These are phyloP conservation scores for Etheostoma perlongum DNA, from an alignment of 2,797 vertebrate genomes.

Conservation along the genomic window DNA sequence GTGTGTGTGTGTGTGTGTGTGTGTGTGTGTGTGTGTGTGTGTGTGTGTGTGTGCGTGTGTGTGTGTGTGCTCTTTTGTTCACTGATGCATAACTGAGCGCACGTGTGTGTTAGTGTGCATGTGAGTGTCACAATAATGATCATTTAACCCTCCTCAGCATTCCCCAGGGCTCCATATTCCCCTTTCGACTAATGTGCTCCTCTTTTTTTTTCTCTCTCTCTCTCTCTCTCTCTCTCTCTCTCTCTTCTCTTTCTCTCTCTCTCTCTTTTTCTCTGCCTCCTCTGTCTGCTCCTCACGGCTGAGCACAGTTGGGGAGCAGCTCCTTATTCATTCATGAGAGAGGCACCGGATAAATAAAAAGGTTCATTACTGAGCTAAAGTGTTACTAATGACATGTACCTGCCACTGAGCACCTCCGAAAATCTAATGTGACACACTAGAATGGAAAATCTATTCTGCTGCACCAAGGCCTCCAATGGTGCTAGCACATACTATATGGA, in stretches of 20 bases:
- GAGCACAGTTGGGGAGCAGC: conserved; percentile 87
- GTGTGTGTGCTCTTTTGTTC: conserved; percentile 51
- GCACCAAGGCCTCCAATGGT: conserved; percentile 82
- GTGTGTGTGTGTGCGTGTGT: conserved; percentile 33
- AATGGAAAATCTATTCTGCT: conserved; percentile 92
- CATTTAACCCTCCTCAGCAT: conserved; percentile 83
- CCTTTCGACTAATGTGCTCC: conserved; percentile 63
- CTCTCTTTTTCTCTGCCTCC: conserved; percentile 45
- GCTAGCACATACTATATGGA: conserved; percentile 85
- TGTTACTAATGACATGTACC: conserved; percentile 99
- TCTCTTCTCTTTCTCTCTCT: conserved; percentile 3
- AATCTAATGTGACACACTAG: conserved; percentile 98
- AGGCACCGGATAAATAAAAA: conserved; percentile 96
- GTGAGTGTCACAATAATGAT: conserved; percentile 79
- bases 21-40: conserved; percentile 19
- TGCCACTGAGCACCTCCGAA: conserved; percentile 97
- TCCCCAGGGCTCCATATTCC: conserved; percentile 77
- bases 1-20: conserved; percentile 39
- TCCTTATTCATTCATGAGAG: conserved; percentile 99
- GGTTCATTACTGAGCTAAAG: conserved; percentile 97
- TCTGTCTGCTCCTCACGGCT: conserved; percentile 87
- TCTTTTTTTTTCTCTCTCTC: background rate
- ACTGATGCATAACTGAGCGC: conserved; percentile 51
- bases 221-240: background rate
- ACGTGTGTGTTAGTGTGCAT: conserved; percentile 54